Evolutionary conservation across 2,113 vertebrate species (phyloP).

Genomic region (Vireo altiloquus): DNA sequence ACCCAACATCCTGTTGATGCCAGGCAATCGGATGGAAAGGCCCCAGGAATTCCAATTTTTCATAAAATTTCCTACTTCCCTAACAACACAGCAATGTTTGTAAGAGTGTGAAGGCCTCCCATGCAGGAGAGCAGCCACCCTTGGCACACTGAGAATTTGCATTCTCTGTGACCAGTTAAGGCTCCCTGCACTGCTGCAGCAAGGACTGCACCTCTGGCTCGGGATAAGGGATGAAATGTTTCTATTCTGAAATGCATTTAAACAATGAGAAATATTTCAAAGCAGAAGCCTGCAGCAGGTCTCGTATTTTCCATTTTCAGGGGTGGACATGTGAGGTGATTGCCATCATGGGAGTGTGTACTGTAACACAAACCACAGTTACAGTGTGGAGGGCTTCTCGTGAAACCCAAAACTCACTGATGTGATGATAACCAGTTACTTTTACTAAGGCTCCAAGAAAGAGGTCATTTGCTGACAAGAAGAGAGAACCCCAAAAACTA

Average conservation of each 20-base stretch:
- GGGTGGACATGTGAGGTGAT: neutral
- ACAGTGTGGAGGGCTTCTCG: neutral
- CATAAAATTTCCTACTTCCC: neutral
- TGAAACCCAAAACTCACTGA: constrained; percentile 45
- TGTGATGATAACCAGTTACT: neutral
- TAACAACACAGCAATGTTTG: neutral
- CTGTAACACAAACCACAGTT: constrained; percentile 37
- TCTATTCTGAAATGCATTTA: neutral
- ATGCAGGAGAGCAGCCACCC: neutral
- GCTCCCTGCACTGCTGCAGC: neutral
- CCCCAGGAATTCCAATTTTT: neutral
- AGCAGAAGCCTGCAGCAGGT: neutral
- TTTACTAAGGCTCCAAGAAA: neutral
- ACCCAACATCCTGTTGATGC: neutral
- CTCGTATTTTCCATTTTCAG: neutral
- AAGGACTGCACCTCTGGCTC: neutral
- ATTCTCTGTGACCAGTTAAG: neutral
- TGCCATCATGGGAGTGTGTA: neutral
- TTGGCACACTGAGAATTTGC: neutral
- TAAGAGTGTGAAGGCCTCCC: neutral
- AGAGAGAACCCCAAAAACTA: neutral
- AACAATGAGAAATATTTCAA: neutral
- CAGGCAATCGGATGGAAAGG: neutral
- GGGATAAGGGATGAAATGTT: neutral
- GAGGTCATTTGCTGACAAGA: neutral